These are phyloP conservation scores for Vanessa cardui DNA, from an alignment of 2,888 invertebrate genomes.

Conservation along the genomic window DNA sequence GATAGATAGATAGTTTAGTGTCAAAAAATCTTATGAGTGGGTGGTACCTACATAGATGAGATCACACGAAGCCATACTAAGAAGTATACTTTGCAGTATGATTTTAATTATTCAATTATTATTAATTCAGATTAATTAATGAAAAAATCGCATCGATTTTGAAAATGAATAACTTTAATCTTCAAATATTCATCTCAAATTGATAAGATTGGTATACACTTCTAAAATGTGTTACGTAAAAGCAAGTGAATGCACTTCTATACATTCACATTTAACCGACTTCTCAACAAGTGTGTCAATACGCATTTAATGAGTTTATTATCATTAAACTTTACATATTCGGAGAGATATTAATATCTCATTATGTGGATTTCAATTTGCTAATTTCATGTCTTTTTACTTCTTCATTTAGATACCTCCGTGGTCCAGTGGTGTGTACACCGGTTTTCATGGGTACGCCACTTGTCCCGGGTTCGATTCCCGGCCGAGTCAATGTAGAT, in stretches of 20 bases:
- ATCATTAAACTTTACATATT: neutral
- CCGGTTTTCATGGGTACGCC: no score
- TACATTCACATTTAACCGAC: conserved; percentile 33
- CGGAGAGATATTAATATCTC: neutral
- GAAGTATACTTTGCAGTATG: no score
- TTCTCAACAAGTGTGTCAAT: conserved; percentile 23
- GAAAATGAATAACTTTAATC: neutral
- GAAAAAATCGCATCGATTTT: neutral
- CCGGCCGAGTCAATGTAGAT: no score
- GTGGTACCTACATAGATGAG: no score
- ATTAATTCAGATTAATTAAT: no score
- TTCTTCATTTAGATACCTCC: no score
- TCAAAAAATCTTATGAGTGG: no score
- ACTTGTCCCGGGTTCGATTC: no score
- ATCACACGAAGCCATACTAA: no score
- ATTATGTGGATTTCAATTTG: neutral
- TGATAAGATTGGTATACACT: conserved; percentile 23
- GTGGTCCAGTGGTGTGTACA: no score
- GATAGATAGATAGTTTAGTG: no score
- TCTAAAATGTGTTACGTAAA: conserved; percentile 31
- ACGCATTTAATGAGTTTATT: conserved; percentile 7
- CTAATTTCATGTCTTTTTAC: neutral
- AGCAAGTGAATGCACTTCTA: conserved; percentile 33
- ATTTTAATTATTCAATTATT: no score
- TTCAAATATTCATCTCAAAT: conserved; percentile 17